phyloP scores from a whole-genome alignment of 2,888 invertebrate species.

The Cecidostiba fungosa region DNA sequence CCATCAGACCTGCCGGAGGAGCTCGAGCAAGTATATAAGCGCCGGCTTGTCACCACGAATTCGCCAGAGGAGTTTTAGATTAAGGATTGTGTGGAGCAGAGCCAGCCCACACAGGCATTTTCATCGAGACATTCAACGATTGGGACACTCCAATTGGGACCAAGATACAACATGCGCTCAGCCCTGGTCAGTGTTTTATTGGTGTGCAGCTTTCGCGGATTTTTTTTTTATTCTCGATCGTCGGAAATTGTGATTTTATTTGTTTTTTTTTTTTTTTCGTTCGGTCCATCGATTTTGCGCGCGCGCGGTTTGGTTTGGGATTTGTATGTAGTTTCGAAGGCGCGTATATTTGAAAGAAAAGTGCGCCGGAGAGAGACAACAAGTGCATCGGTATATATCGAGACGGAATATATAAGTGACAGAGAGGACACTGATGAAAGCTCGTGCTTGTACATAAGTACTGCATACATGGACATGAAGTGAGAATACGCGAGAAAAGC shows the following conservation, averaged over 20 bases:
- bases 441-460: not conserved
- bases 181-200: slow-evolving; percentile 53
- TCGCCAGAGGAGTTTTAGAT: slow-evolving; percentile 71
- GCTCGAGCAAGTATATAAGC: slow-evolving; percentile 72
- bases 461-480: not conserved
- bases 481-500: not conserved
- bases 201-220: not conserved
- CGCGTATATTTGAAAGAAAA: not conserved
- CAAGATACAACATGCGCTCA: slow-evolving; percentile 41
- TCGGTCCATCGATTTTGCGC: not conserved
- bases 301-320: not conserved
- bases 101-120: not conserved
- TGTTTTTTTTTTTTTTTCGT: not conserved
- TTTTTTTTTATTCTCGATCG: not conserved
- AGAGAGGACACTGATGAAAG: not conserved
- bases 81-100: slow-evolving; percentile 31
- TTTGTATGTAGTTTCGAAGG: not conserved
- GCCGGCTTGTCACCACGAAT: slow-evolving; percentile 67
- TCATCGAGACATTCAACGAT: not conserved
- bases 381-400: not conserved
- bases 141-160: not conserved
- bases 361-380: not conserved
- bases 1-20: not conserved
- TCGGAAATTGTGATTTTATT: not conserved
- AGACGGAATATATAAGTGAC: not conserved